Conservation (phyloP, 37 sponge, comb jelly and placozoan genomes). For the Spongia lamella region DNA sequence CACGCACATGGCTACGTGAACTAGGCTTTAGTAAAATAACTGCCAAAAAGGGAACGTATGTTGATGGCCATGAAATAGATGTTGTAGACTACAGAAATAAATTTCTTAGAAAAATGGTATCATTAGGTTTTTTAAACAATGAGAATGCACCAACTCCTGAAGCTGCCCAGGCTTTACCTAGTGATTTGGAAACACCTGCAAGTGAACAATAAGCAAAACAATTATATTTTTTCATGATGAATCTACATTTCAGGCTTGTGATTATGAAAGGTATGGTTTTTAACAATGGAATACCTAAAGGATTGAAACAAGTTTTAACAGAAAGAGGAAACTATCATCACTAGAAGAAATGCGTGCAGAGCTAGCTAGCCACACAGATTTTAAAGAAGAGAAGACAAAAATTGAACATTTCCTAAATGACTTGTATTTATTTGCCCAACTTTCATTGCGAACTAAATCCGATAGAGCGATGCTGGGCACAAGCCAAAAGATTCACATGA, state of each 20-base stretch:
- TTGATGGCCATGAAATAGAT: constrained; percentile 71
- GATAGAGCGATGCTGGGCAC: too few relatives aligned
- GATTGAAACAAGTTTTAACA: too few relatives aligned
- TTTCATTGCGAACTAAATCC: too few relatives aligned
- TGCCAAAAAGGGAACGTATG: constrained; percentile 34
- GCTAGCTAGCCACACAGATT: neutral
- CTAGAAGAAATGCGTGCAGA: neutral
- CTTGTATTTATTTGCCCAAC: too few relatives aligned
- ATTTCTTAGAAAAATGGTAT: constrained; percentile 19
- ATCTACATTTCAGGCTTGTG: neutral
- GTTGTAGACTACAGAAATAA: constrained; percentile 33
- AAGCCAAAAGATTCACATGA: too few relatives aligned
- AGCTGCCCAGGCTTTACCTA: constrained; percentile 18
- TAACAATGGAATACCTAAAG: too few relatives aligned
- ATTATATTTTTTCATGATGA: neutral
- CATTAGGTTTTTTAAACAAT: constrained; percentile 6
- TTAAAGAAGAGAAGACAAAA: neutral
- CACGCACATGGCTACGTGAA: constrained; percentile 47
- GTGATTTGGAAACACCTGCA: constrained; percentile 15
- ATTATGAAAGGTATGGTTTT: too few relatives aligned
- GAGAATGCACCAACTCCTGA: constrained; percentile 29
- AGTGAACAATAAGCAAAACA: neutral
- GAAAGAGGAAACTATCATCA: too few relatives aligned
- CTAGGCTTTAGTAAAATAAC: constrained; percentile 48
- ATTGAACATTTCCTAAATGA: too few relatives aligned